phyloP scores from a whole-genome alignment of 2,797 vertebrate species.

The Mus spretus region DNA sequence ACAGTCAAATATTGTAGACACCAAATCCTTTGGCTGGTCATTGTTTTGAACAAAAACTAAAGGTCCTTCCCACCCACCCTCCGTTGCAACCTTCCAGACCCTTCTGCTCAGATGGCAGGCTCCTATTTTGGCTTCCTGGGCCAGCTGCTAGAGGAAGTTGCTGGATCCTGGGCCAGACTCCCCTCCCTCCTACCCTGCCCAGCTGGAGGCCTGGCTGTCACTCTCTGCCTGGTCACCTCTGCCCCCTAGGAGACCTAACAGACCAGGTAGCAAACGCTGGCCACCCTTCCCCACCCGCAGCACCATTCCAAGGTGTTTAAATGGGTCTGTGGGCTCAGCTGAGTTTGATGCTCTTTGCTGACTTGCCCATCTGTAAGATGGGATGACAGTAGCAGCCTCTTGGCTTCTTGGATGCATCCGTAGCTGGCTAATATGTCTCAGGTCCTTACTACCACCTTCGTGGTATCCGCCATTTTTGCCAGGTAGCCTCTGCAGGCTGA shows the following conservation, averaged over 20 bases:
- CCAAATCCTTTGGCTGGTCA: conserved; percentile 44
- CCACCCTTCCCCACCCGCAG: neutral
- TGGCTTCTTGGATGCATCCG: neutral
- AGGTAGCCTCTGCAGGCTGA: neutral
- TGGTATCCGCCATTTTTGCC: neutral
- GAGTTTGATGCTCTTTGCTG: neutral
- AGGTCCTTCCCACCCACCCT: conserved; percentile 62
- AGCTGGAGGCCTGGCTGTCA: neutral
- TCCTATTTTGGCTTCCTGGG: neutral
- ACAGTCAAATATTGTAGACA: conserved; percentile 62
- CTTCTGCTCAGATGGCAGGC: conserved; percentile 59
- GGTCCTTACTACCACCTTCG: neutral
- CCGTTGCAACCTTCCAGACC: conserved; percentile 55
- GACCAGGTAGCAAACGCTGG: neutral
- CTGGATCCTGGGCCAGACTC: neutral
- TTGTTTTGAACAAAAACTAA: conserved; percentile 80
- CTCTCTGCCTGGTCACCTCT: neutral
- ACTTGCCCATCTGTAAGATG: conserved; percentile 25
- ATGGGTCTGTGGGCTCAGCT: neutral
- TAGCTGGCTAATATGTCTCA: neutral
- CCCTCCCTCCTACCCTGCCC: neutral
- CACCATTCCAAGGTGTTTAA: neutral
- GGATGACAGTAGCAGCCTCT: neutral
- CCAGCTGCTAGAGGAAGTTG: conserved; percentile 57
- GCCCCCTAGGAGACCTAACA: neutral